Percentiles rank a stretch among this genome's conserved stretches.
Evolutionary conservation across 2,113 vertebrate species (phyloP).

Genomic region (Gymnorhina tibicen): DNA sequence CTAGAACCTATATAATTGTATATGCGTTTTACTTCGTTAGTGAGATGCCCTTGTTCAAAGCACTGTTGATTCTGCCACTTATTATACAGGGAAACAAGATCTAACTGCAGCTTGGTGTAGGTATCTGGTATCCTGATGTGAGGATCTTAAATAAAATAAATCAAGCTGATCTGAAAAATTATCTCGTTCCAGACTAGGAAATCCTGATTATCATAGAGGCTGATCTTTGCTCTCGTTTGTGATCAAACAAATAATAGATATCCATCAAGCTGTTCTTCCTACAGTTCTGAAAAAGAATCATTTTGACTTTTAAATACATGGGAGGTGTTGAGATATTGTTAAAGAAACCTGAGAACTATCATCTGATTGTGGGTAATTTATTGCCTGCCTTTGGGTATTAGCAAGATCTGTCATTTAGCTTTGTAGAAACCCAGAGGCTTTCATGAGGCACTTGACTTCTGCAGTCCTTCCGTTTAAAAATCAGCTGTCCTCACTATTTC

Average conservation of each 20-base stretch:
- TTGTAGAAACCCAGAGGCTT: conserved; percentile 26
- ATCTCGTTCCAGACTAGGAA: background rate
- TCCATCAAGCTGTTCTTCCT: background rate
- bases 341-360: background rate
- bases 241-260: conserved; percentile 4
- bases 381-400: conserved; percentile 25
- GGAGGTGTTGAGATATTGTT: background rate
- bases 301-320: conserved; percentile 20
- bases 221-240: background rate
- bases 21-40: background rate
- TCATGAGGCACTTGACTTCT: conserved; percentile 51
- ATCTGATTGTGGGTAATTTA: conserved; percentile 7
- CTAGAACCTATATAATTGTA: background rate
- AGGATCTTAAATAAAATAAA: background rate
- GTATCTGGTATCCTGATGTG: background rate
- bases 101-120: background rate
- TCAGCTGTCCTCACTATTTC: conserved; percentile 2
- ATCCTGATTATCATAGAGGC: background rate
- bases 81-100: background rate
- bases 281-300: background rate
- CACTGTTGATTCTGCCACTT: background rate
- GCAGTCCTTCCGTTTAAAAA: conserved; percentile 29
- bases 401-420: conserved; percentile 16
- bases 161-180: background rate
- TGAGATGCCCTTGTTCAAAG: background rate